Evolutionary conservation across 2,113 vertebrate genomes (phyloP), one percentile per base, ranked within the genome.

Genomic region (Corydoras maculifer): DNA sequence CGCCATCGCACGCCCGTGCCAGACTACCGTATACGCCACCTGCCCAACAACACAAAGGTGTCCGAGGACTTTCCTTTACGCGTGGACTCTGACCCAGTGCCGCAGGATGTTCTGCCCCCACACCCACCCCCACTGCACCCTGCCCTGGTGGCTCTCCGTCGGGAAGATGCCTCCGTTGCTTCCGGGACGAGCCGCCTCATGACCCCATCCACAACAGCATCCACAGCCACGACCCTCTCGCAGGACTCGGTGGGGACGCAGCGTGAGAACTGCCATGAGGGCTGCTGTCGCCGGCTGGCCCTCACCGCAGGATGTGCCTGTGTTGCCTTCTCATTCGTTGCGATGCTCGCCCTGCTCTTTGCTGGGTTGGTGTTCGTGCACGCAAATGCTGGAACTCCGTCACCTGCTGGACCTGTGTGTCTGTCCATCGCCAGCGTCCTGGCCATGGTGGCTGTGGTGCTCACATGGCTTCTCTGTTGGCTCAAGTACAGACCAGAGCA

Each of bases 391-490:
- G 89, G 86, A 32, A 87, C 92, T 3, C 91, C 94, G 9, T 94
- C 93, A 62, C 93, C 93, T 3, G 92, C 94, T 67, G 94, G 93
- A 63, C 93, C 93, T 67, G 93, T 94, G 71, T 95, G 93, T 76
- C 69, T 97, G 81, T 95, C 93, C 2, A 92, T 95, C 3, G 94
- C 94, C 80, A 94, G 94, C 87, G 91, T 94, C 83, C 84, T 97
- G 64, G 94, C 94, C 68, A 92, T 97, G 86, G 92, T 96, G 84
- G 93, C 95, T 0, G 93, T 94, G 75, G 91, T 96, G 12, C 91
- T 97, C 82, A 95, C 94, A 9, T 97, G 93, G 92, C 86, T 96
- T 72, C 93, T 95, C 82, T 96, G 92, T 82, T 95, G 95, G 92
- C 88, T 94, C 69, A 94, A 96, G 84, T 94, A 96, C 80, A 87